phyloP scores from a whole-genome alignment of 2,113 vertebrate genomes.

The Callithrix jacchus region DNA sequence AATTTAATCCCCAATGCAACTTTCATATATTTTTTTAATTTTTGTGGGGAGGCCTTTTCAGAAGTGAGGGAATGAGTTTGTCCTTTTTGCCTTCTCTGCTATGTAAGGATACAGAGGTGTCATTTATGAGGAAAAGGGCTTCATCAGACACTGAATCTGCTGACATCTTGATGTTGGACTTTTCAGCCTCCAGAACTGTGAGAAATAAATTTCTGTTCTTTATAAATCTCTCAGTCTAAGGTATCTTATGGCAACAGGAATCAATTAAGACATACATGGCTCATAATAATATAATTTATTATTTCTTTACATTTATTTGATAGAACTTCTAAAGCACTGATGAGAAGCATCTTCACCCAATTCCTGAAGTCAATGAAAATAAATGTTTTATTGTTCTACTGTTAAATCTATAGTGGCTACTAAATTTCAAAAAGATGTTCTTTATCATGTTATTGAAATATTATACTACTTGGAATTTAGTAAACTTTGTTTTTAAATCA shows the following conservation, averaged over 20 bases:
- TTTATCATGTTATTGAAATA: constrained; percentile 23
- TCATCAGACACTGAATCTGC: not conserved
- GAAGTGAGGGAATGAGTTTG: not conserved
- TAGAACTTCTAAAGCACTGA: not conserved
- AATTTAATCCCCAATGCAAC: not conserved
- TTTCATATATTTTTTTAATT: no score
- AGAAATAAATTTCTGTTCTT: not conserved
- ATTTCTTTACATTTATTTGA: not conserved
- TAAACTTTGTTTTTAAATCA: not conserved
- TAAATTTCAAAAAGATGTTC: not conserved
- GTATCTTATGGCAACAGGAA: not conserved
- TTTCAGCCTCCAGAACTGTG: not conserved
- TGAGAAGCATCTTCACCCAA: not conserved
- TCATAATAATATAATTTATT: not conserved
- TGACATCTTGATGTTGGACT: not conserved
- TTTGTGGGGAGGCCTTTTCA: not conserved
- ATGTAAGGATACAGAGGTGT: not conserved
- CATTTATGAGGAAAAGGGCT: not conserved
- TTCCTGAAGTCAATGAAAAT: not conserved
- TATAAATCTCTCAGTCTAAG: not conserved
- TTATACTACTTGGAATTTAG: not conserved
- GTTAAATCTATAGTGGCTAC: not conserved
- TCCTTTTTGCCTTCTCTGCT: not conserved
- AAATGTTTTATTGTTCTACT: not conserved
- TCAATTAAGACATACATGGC: not conserved